Conservation (phyloP, 2,888 invertebrate species). For the Phorcus lineatus region DNA sequence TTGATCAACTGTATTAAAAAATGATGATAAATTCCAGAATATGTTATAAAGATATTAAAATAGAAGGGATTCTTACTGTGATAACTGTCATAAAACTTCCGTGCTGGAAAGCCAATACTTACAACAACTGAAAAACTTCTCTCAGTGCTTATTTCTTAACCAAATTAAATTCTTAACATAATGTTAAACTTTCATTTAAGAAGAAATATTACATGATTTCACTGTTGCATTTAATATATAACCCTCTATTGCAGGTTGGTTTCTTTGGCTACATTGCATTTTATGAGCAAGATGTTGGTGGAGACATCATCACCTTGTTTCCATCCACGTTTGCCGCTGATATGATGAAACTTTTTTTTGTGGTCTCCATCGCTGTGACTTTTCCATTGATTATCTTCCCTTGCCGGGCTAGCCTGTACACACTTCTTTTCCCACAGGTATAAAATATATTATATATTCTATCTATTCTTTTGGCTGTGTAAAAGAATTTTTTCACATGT, state of each 20-base stretch:
- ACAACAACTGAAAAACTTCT: no score
- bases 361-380: constrained; percentile 94
- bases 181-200: no score
- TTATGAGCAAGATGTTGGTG: constrained; percentile 79
- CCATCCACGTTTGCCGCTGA: constrained; percentile 87
- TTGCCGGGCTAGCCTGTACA: constrained; percentile 93
- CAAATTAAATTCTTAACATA: no score
- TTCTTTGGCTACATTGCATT: constrained; percentile 95
- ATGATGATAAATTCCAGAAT: no score
- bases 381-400: constrained; percentile 98
- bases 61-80: no score
- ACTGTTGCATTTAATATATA: no score
- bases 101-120: no score
- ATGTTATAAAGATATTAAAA: no score
- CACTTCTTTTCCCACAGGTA: constrained; percentile 90
- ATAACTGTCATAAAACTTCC: no score
- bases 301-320: constrained; percentile 93
- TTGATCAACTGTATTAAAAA: no score
- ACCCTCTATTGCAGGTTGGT: constrained; percentile 82
- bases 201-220: no score
- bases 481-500: background rate
- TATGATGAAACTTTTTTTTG: constrained; percentile 94
- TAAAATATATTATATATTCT: constrained; percentile 47
- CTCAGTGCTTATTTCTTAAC: no score
- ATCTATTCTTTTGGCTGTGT: background rate